phyloP scores from a whole-genome alignment of 2,797 vertebrate species.

The Chromobotia macracanthus region DNA sequence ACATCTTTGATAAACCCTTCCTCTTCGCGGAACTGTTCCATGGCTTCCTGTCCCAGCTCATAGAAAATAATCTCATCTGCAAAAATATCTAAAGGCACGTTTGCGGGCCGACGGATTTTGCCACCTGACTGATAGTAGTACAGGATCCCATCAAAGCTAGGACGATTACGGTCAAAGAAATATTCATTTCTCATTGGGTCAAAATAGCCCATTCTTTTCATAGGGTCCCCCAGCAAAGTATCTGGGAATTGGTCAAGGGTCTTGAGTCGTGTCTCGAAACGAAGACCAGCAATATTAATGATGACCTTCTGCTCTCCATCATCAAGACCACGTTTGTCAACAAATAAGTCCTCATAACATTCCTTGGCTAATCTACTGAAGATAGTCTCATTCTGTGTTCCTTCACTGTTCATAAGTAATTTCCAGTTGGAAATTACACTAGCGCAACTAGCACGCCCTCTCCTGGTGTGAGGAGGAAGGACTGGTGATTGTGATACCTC shows the following conservation, averaged over 20 bases:
- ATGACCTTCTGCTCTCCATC: conserved; percentile 91
- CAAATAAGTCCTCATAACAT: conserved; percentile 81
- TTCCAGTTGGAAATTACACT: conserved; percentile 89
- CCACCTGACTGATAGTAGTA: conserved; percentile 98
- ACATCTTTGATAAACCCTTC: conserved; percentile 96
- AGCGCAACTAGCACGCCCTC: conserved; percentile 76
- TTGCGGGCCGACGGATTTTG: conserved; percentile 92
- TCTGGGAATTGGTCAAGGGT: conserved; percentile 93
- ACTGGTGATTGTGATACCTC: conserved; percentile 66
- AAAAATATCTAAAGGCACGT: conserved; percentile 93
- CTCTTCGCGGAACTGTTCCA: conserved; percentile 95
- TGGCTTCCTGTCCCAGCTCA: conserved; percentile 88
- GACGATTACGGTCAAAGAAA: conserved; percentile 95
- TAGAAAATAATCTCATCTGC: conserved; percentile 95
- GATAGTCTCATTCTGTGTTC: conserved; percentile 81
- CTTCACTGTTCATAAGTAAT: conserved; percentile 81
- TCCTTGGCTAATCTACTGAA: conserved; percentile 85
- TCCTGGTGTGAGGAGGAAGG: conserved; percentile 60
- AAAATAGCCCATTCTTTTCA: conserved; percentile 92
- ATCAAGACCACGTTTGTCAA: conserved; percentile 80
- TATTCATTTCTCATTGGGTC: conserved; percentile 98
- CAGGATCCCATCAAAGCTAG: conserved; percentile 95
- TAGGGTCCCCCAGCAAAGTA: conserved; percentile 88
- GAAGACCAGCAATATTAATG: conserved; percentile 93
- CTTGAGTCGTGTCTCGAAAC: conserved; percentile 92